phyloP scores from a whole-genome alignment of 2,888 invertebrate species.

The Lepidochitona cinerea region DNA sequence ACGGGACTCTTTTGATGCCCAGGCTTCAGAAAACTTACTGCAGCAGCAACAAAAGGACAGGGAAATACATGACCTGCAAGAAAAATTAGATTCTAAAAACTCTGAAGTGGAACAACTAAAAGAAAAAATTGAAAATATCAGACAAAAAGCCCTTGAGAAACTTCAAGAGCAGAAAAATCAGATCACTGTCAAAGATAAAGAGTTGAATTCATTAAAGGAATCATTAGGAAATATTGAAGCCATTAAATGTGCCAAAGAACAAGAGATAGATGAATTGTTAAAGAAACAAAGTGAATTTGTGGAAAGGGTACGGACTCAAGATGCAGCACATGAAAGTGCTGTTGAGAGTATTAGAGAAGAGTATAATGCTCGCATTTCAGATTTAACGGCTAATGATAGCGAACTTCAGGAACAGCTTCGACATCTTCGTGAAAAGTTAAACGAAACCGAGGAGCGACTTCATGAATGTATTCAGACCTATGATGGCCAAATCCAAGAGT shows the following conservation, averaged over 20 bases:
- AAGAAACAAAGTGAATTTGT: slow-evolving; percentile 3
- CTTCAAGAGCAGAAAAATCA: neutral
- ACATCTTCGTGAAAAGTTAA: slow-evolving; percentile 51
- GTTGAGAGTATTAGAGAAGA: slow-evolving; percentile 26
- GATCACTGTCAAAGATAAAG: slow-evolving; percentile 23
- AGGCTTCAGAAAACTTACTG: neutral
- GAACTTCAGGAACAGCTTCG: slow-evolving; percentile 55
- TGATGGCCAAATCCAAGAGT: slow-evolving; percentile 43
- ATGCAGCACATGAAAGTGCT: slow-evolving; percentile 19
- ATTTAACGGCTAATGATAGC: slow-evolving; percentile 47
- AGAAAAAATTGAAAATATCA: slow-evolving; percentile 22
- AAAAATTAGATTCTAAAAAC: neutral
- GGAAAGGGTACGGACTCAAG: slow-evolving; percentile 4
- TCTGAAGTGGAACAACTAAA: neutral
- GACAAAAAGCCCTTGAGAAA: slow-evolving; percentile 13
- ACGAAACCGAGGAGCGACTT: slow-evolving; percentile 51
- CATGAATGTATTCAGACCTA: slow-evolving; percentile 59
- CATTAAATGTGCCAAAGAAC: slow-evolving; percentile 12
- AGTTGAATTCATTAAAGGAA: neutral
- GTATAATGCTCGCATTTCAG: slow-evolving; percentile 41
- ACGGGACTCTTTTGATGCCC: neutral
- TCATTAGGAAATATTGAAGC: neutral
- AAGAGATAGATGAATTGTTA: neutral
- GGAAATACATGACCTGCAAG: neutral
- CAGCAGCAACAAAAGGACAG: neutral